Percentiles rank a stretch among this genome's conserved stretches.
These are phyloP conservation scores for Syritta pipiens DNA, from an alignment of 2,888 invertebrate genomes.

Conservation along the genomic window DNA sequence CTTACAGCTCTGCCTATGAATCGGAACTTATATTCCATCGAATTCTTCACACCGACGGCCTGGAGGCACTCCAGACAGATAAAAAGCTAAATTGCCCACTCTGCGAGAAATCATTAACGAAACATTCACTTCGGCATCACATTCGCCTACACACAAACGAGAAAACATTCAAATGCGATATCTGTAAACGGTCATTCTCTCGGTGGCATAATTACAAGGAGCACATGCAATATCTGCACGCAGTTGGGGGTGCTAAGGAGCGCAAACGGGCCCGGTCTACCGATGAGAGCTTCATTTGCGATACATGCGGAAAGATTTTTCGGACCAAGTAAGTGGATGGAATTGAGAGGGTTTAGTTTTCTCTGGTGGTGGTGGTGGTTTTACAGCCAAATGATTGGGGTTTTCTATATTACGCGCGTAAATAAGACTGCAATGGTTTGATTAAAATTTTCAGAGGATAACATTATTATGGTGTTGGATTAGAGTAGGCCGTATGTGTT, in stretches of 20 bases:
- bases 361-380: constrained; percentile 13
- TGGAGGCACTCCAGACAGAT: constrained; percentile 72
- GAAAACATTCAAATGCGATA: constrained; percentile 84
- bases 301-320: constrained; percentile 80
- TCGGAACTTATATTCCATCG: constrained; percentile 88
- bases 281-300: constrained; percentile 74
- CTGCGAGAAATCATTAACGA: constrained; percentile 84
- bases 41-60: constrained; percentile 81
- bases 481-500: background rate
- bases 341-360: background rate
- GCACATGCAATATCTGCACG: constrained; percentile 82
- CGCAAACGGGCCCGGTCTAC: background rate
- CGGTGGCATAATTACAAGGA: constrained; percentile 84
- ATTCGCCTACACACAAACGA: constrained; percentile 88
- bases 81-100: constrained; percentile 82
- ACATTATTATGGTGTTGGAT: background rate
- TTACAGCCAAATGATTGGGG: background rate
- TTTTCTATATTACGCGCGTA: constrained; percentile 5
- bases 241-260: constrained; percentile 52
- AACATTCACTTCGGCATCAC: constrained; percentile 85
- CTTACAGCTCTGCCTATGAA: constrained; percentile 80
- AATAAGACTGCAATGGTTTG: constrained; percentile 31
- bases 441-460: constrained; percentile 40
- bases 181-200: constrained; percentile 84
- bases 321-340: constrained; percentile 79